Base-by-base conservation (phyloP, 2,113 vertebrate species). In the Podarcis raffonei region DNA sequence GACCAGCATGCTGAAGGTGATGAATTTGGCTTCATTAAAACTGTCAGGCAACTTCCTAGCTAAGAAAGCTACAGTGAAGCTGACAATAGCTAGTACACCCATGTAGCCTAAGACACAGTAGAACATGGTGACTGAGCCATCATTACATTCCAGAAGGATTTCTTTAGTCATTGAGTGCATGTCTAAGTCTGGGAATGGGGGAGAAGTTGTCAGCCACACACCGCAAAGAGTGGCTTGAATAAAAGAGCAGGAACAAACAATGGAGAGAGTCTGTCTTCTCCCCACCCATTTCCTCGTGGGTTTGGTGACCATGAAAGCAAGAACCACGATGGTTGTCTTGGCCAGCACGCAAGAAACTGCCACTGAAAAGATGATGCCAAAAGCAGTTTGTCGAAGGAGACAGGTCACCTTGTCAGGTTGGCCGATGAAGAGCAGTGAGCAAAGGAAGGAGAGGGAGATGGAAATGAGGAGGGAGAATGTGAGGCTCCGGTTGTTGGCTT, bases 21-120 rank as follows among this genome's bases (percentile, higher is more conserved):
- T 81, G 35, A 81, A 81, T 23, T 62, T 81, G 32, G 80, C 57
- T 37, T 81, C 80, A 81, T 81, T 81, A n/a, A 81, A 81, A 81
- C 57, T 81, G 13, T 81, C 79, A 62, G 79, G 79, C 32, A 81
- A 62, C n/a, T 62, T 81, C n/a, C 79, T 81, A 57, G 57, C 79
- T 22, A 81, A 22, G 22, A 62, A 65, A 35, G 57, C 79, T n/a
- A 81, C 57, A 35, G 32, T 32, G 57, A 81, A 65, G 32, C 57
- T 81, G 30, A 81, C 57, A 65, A 35, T 62, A n/a, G 79, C 57
- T 32, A 81, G 20, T 22, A 62, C 35, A 20, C 79, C 79, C 79
- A 81, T 35, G 9, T 81, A 81, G 59, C 79, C 57, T 32, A 25
- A 12, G 35, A 81, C 57, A 13, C n/a, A 65, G 32, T 65, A 65